Evolutionary conservation across 2,113 vertebrate species (phyloP), one percentile per base, ranked within the genome.

Genomic region (Macquaria australasica): DNA sequence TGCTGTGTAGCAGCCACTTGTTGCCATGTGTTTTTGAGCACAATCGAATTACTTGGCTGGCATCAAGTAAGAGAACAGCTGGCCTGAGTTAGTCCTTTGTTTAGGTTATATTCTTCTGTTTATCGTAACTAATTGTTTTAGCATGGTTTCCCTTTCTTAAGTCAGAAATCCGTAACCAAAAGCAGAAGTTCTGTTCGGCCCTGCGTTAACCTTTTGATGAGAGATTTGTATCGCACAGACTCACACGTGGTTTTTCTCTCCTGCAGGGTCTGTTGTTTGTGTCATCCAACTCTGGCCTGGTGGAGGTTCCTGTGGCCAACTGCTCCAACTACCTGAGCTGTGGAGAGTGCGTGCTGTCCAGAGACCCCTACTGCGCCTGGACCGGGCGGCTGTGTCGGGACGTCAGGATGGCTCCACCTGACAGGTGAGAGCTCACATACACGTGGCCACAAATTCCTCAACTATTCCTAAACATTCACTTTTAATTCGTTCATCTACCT

Each of bases 331-430:
- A 99, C 87, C 93, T 28, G 81, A 98, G 95, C 95, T 99, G 98
- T 0, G 97, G 97, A 1, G 97, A 99, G 74, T 99, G 98, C 1
- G 88, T 99, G 74, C 91, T 99, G 41, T 96, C 98, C 1, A 95
- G 97, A 77, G 98, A 99, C 85, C 98, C 98, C 0, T 98, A 98
- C 95, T 99, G 98, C 0, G 98, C 97, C 3, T 99, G 98, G 98
- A 96, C 88, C 0, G 91, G 92, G n/a, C 92, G 81, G 0, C 87
- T 92, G 73, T 99, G 98, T 84, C 94, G 5, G 21, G 96, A 88
- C 10, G 9, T 92, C 62, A 89, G 93, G 77, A 93, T 93, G 92
- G 94, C 94, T 18, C 92, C 95, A 1, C 94, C 95, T 23, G 92
- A 95, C 85, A 94, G 95, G 95, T 95, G 82, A 93, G 79, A 62